Conservation (phyloP, 2,888 invertebrate genomes). For the Vandiemenella viatica region DNA sequence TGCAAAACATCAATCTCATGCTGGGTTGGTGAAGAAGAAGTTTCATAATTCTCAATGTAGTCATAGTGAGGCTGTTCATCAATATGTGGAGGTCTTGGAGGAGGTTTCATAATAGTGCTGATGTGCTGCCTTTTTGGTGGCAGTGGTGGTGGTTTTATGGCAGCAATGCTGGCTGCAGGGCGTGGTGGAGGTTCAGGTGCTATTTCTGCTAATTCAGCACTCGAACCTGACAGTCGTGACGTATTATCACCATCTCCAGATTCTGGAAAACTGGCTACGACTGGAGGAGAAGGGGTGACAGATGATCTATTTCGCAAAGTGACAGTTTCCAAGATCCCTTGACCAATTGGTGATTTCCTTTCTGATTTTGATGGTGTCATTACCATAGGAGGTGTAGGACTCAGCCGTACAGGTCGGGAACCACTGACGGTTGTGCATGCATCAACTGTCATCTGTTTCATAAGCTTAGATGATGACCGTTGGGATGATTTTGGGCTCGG, state of each 20-base stretch:
- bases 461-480: slow-evolving; percentile 16
- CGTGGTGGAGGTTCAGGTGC: slow-evolving; percentile 55
- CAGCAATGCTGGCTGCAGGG: slow-evolving; percentile 40
- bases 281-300: slow-evolving; percentile 13
- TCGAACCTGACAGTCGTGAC: slow-evolving; percentile 22
- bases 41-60: slow-evolving; percentile 35
- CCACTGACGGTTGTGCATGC: slow-evolving; percentile 13
- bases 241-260: slow-evolving; percentile 21
- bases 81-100: slow-evolving; percentile 44
- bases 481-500: slow-evolving; percentile 28
- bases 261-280: slow-evolving; percentile 13
- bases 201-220: slow-evolving; percentile 25
- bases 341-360: slow-evolving; percentile 17
- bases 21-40: slow-evolving; percentile 18
- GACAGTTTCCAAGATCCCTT: slow-evolving; percentile 18
- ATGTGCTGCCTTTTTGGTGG: slow-evolving; percentile 52
- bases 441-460: slow-evolving; percentile 19
- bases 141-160: slow-evolving; percentile 55
- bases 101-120: slow-evolving; percentile 43
- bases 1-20: slow-evolving; percentile 22
- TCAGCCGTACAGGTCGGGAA: slow-evolving; percentile 8
- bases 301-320: slow-evolving; percentile 14
- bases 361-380: slow-evolving; percentile 11
- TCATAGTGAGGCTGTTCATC: slow-evolving; percentile 37
- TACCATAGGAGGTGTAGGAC: slow-evolving; percentile 14